Evolutionary conservation across 1,140 invertebrate species (phyloP).

Genomic region (Colletes latitarsis): DNA sequence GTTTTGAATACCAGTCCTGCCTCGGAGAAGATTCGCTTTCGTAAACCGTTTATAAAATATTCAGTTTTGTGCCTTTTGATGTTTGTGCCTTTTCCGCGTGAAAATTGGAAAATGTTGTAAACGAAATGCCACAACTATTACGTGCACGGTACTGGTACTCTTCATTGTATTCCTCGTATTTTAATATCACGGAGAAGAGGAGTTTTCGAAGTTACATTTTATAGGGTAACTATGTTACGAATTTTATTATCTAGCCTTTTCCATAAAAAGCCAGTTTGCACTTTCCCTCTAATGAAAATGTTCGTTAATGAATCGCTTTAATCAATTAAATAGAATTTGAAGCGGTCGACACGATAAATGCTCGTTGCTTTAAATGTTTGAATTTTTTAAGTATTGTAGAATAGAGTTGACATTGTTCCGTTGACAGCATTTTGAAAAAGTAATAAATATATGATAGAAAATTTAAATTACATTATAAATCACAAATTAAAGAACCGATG

Average conservation of each 20-base stretch:
- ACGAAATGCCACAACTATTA: neutral
- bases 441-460: too few relatives aligned
- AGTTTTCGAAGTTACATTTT: neutral
- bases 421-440: too few relatives aligned
- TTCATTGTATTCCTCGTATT: neutral
- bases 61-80: neutral
- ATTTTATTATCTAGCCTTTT: too few relatives aligned
- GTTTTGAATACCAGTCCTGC: neutral
- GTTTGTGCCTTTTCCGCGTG: neutral
- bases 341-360: too few relatives aligned
- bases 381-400: too few relatives aligned
- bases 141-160: neutral
- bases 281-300: too few relatives aligned
- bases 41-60: neutral
- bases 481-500: neutral
- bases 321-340: too few relatives aligned
- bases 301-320: too few relatives aligned
- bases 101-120: neutral
- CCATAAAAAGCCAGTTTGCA: too few relatives aligned
- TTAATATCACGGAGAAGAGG: neutral
- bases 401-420: too few relatives aligned
- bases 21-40: neutral
- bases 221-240: neutral
- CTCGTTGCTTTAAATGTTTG: too few relatives aligned
- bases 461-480: too few relatives aligned